A percentile compares a stretch with the other conserved stretches of the same genome.
Evolutionary conservation across 2,888 invertebrate species (phyloP).

Genomic region (Cheilosia vulpina): DNA sequence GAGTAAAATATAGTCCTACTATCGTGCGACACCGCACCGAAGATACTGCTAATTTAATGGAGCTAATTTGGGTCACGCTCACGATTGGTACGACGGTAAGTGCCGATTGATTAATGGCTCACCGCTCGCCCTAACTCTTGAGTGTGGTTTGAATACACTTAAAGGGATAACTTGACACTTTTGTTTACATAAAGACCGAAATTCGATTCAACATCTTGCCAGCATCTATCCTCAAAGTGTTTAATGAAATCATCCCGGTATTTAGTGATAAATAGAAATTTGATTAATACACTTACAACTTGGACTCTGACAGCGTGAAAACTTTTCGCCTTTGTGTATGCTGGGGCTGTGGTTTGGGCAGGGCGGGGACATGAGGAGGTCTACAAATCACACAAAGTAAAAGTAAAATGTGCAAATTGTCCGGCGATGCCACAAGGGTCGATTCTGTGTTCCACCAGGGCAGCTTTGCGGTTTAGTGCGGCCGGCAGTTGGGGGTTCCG

Average conservation of each 20-base stretch:
- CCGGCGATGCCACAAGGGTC: constrained; percentile 26
- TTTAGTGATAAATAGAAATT: constrained; percentile 53
- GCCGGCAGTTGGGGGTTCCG: background rate
- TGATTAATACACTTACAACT: constrained; percentile 64
- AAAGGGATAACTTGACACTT: constrained; percentile 3
- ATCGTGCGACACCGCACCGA: no score
- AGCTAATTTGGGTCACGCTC: no score
- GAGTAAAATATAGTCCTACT: no score
- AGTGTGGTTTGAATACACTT: background rate
- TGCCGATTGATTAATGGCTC: background rate
- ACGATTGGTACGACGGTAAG: background rate
- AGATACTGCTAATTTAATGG: no score
- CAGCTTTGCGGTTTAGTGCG: constrained; percentile 41
- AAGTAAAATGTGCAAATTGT: constrained; percentile 23
- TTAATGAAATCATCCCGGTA: constrained; percentile 50
- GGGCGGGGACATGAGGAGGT: background rate
- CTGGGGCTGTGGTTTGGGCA: no score
- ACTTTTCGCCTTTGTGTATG: background rate
- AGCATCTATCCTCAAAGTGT: constrained; percentile 25
- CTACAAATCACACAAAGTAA: constrained; percentile 16
- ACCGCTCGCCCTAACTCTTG: background rate
- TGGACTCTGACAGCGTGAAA: constrained; percentile 25
- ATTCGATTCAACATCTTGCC: constrained; percentile 30
- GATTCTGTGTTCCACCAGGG: constrained; percentile 18
- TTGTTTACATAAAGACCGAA: background rate